These are phyloP conservation scores for Branchinecta lynchi DNA, from an alignment of 1,140 invertebrate species.

Conservation along the genomic window DNA sequence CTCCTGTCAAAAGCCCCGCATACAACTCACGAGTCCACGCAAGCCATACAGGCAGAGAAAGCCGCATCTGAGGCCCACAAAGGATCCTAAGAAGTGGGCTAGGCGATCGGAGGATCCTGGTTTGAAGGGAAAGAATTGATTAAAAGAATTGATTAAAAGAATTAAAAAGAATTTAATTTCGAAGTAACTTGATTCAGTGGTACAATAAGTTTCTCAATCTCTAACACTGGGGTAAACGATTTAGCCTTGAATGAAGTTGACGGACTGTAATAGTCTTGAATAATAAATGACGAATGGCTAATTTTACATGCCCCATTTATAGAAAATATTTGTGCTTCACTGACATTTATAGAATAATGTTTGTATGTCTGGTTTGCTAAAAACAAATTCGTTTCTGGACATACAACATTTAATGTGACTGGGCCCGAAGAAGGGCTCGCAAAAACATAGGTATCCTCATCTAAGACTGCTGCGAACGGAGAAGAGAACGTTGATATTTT, in stretches of 20 bases:
- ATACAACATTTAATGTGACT: not conserved
- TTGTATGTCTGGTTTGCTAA: not conserved
- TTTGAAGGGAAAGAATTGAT: no score
- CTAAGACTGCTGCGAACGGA: no score
- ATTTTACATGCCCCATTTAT: not conserved
- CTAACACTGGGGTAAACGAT: not conserved
- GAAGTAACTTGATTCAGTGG: not conserved
- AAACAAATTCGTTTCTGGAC: not conserved
- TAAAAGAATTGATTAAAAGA: no score
- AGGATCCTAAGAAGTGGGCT: no score
- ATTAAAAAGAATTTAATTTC: no score
- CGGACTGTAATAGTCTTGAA: not conserved
- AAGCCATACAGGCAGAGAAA: no score
- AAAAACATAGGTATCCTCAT: not conserved
- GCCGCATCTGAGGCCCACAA: no score
- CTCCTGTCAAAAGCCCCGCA: no score
- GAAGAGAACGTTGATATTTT: no score
- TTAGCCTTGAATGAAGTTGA: not conserved
- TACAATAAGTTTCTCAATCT: not conserved
- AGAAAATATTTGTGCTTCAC: not conserved
- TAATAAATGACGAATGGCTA: not conserved
- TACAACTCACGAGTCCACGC: no score
- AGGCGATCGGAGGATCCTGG: no score
- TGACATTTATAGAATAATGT: not conserved
- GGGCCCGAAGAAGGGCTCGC: not conserved